These are phyloP conservation scores for Cephus pulcher DNA, from an alignment of 2,888 invertebrate genomes.

Conservation along the genomic window DNA sequence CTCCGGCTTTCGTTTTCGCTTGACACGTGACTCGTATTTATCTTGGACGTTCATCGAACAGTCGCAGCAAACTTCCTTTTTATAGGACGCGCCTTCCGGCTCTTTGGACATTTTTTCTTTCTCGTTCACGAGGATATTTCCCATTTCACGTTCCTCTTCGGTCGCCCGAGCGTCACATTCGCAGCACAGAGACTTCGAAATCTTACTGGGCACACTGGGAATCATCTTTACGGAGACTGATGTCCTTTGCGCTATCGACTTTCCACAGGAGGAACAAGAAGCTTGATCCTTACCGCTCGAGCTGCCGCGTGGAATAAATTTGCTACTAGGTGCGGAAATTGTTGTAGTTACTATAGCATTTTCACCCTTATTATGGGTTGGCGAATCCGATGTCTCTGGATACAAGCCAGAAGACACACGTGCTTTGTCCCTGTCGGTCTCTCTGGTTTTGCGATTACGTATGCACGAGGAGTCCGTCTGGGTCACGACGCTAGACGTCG, in stretches of 20 bases:
- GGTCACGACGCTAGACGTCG: slow-evolving; percentile 25
- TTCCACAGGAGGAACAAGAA: neutral
- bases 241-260: neutral
- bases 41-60: neutral
- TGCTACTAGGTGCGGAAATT: neutral
- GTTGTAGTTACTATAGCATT: neutral
- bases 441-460: slow-evolving; percentile 19
- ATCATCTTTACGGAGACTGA: neutral
- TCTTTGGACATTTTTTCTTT: neutral
- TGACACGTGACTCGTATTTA: neutral
- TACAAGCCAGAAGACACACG: slow-evolving; percentile 23
- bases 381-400: slow-evolving; percentile 17
- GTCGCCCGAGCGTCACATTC: neutral
- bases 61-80: neutral
- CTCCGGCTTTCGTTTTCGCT: slow-evolving; percentile 22
- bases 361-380: neutral
- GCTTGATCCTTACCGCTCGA: neutral
- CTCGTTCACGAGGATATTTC: neutral
- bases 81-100: neutral
- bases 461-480: slow-evolving; percentile 27
- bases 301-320: neutral
- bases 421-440: slow-evolving; percentile 17
- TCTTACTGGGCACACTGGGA: neutral
- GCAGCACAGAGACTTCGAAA: neutral
- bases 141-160: neutral